A percentile compares a stretch with the other conserved stretches of the same genome.
phyloP scores from a whole-genome alignment of 2,797 vertebrate species.

The Rhinichthys osculus region DNA sequence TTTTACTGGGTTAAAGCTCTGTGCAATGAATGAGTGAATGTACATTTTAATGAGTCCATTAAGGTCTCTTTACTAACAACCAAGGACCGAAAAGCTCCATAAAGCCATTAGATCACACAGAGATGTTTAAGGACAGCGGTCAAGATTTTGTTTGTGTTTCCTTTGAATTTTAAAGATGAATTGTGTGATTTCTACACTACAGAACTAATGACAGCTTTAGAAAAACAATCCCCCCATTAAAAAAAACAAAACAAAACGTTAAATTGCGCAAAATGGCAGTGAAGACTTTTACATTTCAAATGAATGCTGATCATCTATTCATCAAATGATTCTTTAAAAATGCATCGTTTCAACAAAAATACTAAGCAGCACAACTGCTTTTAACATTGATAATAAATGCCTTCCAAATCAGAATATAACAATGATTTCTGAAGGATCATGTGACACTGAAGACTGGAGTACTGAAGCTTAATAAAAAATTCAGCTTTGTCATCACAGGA shows the following conservation, averaged over 20 bases:
- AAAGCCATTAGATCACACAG: constrained; percentile 3
- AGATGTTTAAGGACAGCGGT: neutral
- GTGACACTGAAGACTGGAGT: neutral
- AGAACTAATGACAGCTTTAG: neutral
- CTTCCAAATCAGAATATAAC: neutral
- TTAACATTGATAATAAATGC: neutral
- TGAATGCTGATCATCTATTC: neutral
- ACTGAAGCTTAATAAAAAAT: neutral
- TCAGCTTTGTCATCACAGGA: neutral
- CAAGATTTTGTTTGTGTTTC: neutral
- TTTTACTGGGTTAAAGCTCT: constrained; percentile 13
- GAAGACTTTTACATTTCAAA: neutral
- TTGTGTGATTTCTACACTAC: neutral
- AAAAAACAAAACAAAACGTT: neutral
- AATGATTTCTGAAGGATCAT: neutral
- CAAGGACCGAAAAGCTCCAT: neutral
- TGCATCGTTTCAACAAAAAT: neutral
- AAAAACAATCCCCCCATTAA: constrained; percentile 64
- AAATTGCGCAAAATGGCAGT: neutral
- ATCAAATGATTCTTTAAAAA: neutral
- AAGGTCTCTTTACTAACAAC: neutral
- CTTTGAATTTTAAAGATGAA: neutral
- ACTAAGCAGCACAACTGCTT: neutral
- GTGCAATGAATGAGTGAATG: neutral
- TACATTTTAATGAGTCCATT: constrained; percentile 26